Evolutionary conservation across 2,797 vertebrate genomes (phyloP), one percentile per base, ranked within the genome.

Genomic region (Paratrypauchen microcephalus): DNA sequence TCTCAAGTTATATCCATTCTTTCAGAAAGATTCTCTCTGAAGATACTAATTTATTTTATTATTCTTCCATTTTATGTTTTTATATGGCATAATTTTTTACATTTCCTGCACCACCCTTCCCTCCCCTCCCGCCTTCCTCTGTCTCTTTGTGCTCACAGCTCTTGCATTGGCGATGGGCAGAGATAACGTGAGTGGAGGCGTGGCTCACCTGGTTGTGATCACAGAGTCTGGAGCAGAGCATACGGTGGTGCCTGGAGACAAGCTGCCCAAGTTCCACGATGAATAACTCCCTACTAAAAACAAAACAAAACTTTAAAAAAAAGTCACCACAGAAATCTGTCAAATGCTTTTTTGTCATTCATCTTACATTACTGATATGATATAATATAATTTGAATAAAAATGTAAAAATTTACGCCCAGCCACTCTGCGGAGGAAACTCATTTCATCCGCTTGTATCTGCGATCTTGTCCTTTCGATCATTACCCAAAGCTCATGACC

Each of bases 141-240:
- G n/a, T 48, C 21, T 65, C 18, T 11, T 54, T 39, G 18, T 63
- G 4, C 75, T 62, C n/a, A 1, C 83, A 96, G 96, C 96, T 62
- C 87, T 96, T 0, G 70, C 95, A 0, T 81, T 97, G 83, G 96
- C 96, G 23, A 96, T 97, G 92, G 88, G 86, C 66, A 87, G 95
- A 77, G 95, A 97, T 16, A 95, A 95, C n/a, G 94, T 92, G 18
- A 97, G 96, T 0, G 96, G 96, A 0, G 96, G 96, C 0, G 88
- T 97, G 32, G 93, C 87, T 68, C 92, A 96, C 83, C 87, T 96
- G 71, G 94, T 86, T 61, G 94, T 95, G 28, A 71, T 96, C 69
- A 95, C 94, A 0, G 90, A 93, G 78, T 71, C 73, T 0, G 94
- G 91, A n/a, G 93, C 88, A 50, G 94, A 95, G 78, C 93, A 94